Conservation (phyloP, 2,113 vertebrate genomes). For the Nycticryphes semicollaris region DNA sequence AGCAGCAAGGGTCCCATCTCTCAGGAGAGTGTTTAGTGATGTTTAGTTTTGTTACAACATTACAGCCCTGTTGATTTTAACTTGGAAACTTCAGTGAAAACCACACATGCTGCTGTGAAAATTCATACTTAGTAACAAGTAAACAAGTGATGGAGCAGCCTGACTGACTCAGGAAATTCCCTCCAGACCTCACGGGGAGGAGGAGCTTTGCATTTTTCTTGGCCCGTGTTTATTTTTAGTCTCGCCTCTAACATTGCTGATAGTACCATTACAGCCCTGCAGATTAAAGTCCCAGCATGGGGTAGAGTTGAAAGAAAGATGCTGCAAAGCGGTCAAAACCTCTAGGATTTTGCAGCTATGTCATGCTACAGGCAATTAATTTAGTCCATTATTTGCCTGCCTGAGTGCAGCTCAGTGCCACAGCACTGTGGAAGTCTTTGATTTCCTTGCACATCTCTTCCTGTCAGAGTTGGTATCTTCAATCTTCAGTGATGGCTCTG, state of each 20-base stretch:
- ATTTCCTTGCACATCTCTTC: background rate
- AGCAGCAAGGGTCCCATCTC: background rate
- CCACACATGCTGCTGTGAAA: conserved; percentile 47
- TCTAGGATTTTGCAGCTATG: background rate
- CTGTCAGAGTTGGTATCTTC: background rate
- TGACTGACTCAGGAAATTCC: conserved; percentile 42
- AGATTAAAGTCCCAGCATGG: conserved; percentile 19
- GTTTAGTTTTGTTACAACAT: background rate
- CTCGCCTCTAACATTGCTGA: conserved; percentile 24
- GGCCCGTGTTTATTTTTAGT: conserved; percentile 51
- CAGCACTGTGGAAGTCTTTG: background rate
- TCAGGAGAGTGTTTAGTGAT: background rate
- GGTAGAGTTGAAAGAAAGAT: background rate
- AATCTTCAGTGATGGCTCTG: background rate
- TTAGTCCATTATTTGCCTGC: background rate
- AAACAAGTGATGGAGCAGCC: conserved; percentile 32
- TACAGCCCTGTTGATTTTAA: conserved; percentile 5
- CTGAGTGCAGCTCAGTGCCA: background rate
- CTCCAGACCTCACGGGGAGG: background rate
- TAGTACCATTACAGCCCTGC: background rate
- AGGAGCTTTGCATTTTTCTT: conserved; percentile 60
- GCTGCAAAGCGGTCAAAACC: background rate
- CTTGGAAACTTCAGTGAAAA: conserved; percentile 27
- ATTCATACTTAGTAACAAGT: conserved; percentile 53
- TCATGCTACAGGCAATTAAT: conserved; percentile 14